Conservation (phyloP, 2,113 vertebrate species). For the Malurus elegans region DNA sequence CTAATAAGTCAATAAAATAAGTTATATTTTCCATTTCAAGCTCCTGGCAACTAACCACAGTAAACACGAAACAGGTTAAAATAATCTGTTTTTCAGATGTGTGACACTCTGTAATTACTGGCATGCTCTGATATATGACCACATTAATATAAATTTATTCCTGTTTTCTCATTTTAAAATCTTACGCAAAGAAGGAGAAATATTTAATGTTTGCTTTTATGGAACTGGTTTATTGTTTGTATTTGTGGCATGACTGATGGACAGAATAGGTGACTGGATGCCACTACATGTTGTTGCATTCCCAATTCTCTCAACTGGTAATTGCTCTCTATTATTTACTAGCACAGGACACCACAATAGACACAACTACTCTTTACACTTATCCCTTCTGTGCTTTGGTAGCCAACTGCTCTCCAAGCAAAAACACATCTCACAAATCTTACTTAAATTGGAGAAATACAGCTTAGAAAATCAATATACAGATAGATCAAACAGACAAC, state of each 20-base stretch:
- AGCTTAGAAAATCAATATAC: neutral
- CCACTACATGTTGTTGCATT: neutral
- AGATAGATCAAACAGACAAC: neutral
- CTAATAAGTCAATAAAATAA: conserved; percentile 61
- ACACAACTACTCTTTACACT: conserved; percentile 15
- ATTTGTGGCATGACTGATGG: neutral
- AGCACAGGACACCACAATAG: neutral
- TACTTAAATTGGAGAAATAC: neutral
- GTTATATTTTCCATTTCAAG: neutral
- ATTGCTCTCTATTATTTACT: conserved; percentile 3
- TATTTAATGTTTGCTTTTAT: neutral
- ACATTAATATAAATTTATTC: neutral
- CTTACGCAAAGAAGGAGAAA: neutral
- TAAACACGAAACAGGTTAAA: neutral
- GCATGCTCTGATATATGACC: neutral
- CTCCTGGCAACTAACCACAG: neutral
- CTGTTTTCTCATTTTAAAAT: neutral
- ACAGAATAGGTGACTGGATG: neutral
- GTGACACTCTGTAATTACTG: neutral
- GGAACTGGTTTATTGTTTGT: neutral
- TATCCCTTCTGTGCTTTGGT: conserved; percentile 1
- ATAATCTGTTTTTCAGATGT: neutral
- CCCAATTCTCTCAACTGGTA: neutral
- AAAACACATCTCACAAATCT: conserved; percentile 7
- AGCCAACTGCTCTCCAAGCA: conserved; percentile 1